phyloP scores from a whole-genome alignment of 2,797 vertebrate species.

The Neosilurus mollespiculum region DNA sequence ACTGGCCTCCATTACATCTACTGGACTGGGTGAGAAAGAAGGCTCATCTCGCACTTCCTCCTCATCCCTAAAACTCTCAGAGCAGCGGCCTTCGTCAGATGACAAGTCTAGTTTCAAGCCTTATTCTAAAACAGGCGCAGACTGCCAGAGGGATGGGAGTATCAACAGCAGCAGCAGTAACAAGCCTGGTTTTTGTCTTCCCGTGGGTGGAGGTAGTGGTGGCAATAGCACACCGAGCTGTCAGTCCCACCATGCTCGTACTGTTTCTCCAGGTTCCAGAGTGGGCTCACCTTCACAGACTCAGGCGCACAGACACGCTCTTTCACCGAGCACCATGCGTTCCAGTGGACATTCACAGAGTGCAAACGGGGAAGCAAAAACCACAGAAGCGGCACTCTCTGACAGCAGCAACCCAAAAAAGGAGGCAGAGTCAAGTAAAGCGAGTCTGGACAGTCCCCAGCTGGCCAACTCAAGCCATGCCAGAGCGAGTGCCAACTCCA shows the following conservation, averaged over 20 bases:
- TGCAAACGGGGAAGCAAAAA: constrained; percentile 71
- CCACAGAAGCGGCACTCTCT: constrained; percentile 60
- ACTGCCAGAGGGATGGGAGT: constrained; percentile 82
- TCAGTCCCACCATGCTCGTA: constrained; percentile 80
- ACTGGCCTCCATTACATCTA: constrained; percentile 83
- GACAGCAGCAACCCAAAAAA: constrained; percentile 74
- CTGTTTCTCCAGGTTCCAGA: constrained; percentile 78
- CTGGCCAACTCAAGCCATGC: constrained; percentile 76
- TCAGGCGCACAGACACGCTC: constrained; percentile 64
- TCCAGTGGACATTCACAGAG: constrained; percentile 70
- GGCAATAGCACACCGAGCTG: constrained; percentile 60
- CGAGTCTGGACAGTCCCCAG: constrained; percentile 73
- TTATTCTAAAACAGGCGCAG: constrained; percentile 85
- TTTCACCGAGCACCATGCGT: constrained; percentile 47
- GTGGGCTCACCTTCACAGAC: constrained; percentile 68
- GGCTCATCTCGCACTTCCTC: constrained; percentile 68
- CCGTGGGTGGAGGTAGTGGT: constrained; percentile 71
- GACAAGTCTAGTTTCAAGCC: constrained; percentile 99
- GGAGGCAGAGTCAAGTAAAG: constrained; percentile 71
- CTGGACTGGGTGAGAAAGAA: constrained; percentile 85
- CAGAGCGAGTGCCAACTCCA: constrained; percentile 76
- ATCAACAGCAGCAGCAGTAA: constrained; percentile 74
- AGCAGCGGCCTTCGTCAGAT: constrained; percentile 76
- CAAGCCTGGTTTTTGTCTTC: constrained; percentile 88
- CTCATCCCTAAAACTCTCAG: constrained; percentile 70